Conservation (phyloP, 2,888 invertebrate species). For the Cheilosia urbana region DNA sequence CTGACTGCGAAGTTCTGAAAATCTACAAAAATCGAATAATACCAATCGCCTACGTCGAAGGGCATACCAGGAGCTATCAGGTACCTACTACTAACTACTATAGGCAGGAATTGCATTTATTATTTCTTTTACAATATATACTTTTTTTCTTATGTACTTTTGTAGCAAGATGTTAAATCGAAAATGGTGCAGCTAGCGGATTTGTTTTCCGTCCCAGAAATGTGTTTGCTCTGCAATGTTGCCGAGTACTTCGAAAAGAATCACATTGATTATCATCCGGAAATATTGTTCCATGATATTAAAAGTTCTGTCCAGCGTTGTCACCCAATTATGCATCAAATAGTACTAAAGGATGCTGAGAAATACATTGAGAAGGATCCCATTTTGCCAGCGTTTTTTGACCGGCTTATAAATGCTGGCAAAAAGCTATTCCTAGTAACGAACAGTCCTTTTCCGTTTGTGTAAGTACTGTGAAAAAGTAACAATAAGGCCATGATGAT, state of each 20-base stretch:
- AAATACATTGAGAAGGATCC: conserved; percentile 92
- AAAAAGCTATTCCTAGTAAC: conserved; percentile 98
- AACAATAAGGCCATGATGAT: not conserved
- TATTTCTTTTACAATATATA: not conserved
- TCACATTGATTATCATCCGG: conserved; percentile 96
- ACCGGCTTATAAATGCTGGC: conserved; percentile 88
- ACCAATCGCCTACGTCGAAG: conserved; percentile 94
- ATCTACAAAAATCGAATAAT: conserved; percentile 94
- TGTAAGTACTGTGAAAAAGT: conserved; percentile 86
- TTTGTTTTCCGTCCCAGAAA: conserved; percentile 98
- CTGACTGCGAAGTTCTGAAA: conserved; percentile 92
- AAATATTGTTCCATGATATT: conserved; percentile 97
- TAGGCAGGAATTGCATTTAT: not conserved
- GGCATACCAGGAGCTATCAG: conserved; percentile 88
- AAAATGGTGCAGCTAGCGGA: conserved; percentile 98
- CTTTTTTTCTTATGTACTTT: conserved; percentile 70
- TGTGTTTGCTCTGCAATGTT: conserved; percentile 96
- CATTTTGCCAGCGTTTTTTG: conserved; percentile 89
- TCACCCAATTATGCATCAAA: conserved; percentile 94
- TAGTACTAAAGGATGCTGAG: conserved; percentile 91
- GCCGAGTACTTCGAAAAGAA: conserved; percentile 96
- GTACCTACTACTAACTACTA: conserved; percentile 82
- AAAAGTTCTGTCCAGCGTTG: conserved; percentile 95
- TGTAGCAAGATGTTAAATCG: conserved; percentile 81
- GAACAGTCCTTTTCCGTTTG: conserved; percentile 98